A percentile compares a stretch with the other conserved stretches of the same genome.
Conservation (phyloP, 2,113 vertebrate species). For the Scomber scombrus region DNA sequence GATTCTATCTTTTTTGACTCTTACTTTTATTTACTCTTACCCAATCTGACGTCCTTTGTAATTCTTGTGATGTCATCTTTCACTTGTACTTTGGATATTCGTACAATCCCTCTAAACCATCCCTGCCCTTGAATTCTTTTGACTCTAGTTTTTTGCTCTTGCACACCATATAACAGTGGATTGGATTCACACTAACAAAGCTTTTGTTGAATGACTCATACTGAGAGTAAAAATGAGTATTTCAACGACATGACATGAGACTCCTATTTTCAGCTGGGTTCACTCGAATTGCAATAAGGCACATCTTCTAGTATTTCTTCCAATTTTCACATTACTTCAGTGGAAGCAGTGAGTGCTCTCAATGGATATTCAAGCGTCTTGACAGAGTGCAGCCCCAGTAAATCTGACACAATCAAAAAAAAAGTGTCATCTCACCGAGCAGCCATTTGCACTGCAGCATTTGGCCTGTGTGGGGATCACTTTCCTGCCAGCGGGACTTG, state of each 20-base stretch:
- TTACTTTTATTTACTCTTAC: slow-evolving; percentile 48
- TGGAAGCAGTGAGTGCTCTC: neutral
- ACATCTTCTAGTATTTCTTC: neutral
- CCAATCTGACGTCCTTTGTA: slow-evolving; percentile 32
- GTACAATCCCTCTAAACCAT: slow-evolving; percentile 38
- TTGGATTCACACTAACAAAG: neutral
- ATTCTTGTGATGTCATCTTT: slow-evolving; percentile 45
- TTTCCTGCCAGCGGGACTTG: slow-evolving; percentile 24
- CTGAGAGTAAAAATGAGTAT: neutral
- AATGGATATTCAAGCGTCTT: neutral
- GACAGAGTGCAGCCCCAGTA: slow-evolving; percentile 7
- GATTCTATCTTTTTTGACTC: slow-evolving; percentile 54
- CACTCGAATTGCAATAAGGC: neutral
- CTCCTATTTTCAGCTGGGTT: neutral
- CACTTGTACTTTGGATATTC: slow-evolving; percentile 49
- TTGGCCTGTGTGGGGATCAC: slow-evolving; percentile 24
- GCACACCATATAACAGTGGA: neutral
- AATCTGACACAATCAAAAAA: slow-evolving; percentile 18
- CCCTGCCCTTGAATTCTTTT: slow-evolving; percentile 45
- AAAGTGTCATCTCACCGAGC: slow-evolving; percentile 25
- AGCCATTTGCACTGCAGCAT: slow-evolving; percentile 17
- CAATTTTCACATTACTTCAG: too few relatives aligned
- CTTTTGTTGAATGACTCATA: neutral
- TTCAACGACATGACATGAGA: neutral
- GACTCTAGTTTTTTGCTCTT: neutral